Conservation (phyloP, 2,113 vertebrate genomes). For the Hymenochirus boettgeri region DNA sequence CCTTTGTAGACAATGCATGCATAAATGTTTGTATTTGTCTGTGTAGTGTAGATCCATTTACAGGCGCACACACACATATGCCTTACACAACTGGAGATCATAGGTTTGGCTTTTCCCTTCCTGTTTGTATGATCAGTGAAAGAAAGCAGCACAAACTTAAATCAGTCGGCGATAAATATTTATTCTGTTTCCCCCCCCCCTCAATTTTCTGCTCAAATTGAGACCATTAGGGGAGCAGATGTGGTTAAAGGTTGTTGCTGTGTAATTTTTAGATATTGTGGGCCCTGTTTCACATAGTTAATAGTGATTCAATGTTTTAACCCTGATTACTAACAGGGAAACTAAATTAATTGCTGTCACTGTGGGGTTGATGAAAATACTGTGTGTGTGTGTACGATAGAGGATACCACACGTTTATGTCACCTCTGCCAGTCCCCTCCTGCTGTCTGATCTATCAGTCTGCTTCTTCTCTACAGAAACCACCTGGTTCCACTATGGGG, state of each 20-base stretch:
- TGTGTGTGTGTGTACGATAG: slow-evolving; percentile 37
- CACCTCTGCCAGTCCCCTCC: slow-evolving; percentile 40
- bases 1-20: slow-evolving; percentile 37
- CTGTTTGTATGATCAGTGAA: slow-evolving; percentile 13
- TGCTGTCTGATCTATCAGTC: slow-evolving; percentile 41
- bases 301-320: background rate
- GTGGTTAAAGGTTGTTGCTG: background rate
- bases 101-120: slow-evolving; percentile 28
- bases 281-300: slow-evolving; percentile 14
- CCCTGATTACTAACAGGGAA: slow-evolving; percentile 4
- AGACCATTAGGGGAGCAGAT: no score
- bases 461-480: slow-evolving; percentile 31
- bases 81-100: slow-evolving; percentile 13
- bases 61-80: slow-evolving; percentile 19
- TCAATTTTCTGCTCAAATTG: background rate
- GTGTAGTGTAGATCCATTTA: background rate
- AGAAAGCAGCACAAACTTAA: slow-evolving; percentile 25
- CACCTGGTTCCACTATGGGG: slow-evolving; percentile 22
- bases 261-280: slow-evolving; percentile 14
- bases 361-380: slow-evolving; percentile 31
- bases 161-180: slow-evolving; percentile 11
- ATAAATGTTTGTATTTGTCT: slow-evolving; percentile 38
- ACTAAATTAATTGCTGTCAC: slow-evolving; percentile 8
- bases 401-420: slow-evolving; percentile 39
- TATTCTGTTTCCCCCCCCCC: background rate